Base-by-base conservation (phyloP, 2,113 vertebrate genomes). In the Podarcis raffonei region DNA sequence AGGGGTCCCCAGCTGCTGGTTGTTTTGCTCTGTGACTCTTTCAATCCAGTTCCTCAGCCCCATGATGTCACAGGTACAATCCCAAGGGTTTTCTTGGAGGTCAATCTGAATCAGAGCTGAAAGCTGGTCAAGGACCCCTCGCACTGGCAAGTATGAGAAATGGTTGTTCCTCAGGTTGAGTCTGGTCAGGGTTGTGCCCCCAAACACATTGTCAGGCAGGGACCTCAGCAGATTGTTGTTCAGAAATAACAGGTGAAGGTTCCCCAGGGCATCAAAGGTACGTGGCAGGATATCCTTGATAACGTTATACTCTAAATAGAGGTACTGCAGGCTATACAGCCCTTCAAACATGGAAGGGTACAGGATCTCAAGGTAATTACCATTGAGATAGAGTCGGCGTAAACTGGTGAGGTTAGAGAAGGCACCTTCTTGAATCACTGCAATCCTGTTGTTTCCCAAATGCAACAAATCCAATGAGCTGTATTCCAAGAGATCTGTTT, bases 251-350 rank as follows among this genome's bases (percentile, higher is more conserved):
- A 99, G 97, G 94, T 99, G 99, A 1, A 99, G 97, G 91, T 99
- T 99, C 69, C 98, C 98, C 91, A 99, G 94, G 76, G 98, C 92
- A 92, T 98, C 98, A 87, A 99, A 99, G 1, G 98, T 99, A 85
- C 95, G 97, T 0, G 98, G 98, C 84, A 98, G 94, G 93, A 99
- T 99, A 87, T 99, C 98, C 94, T 99, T 99, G 83, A 99, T 99
- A 85, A 99, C 98, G 91, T 99, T 99, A 80, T 99, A 99, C 95
- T 99, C 99, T 98, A 99, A 96, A 91, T 99, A 99, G 62, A 99
- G 98, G 92, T 99, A 99, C 74, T 99, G 99, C 91, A 99, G 97
- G 48, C 98, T 99, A 90, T 98, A 98, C 88, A 99, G 97, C 39
- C 99, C 99, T 0, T 95, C 89, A 1, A 99, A 99, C 92, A 99